These are phyloP conservation scores for Ochropleura leucogaster DNA, from an alignment of 2,888 invertebrate species.

Conservation along the genomic window DNA sequence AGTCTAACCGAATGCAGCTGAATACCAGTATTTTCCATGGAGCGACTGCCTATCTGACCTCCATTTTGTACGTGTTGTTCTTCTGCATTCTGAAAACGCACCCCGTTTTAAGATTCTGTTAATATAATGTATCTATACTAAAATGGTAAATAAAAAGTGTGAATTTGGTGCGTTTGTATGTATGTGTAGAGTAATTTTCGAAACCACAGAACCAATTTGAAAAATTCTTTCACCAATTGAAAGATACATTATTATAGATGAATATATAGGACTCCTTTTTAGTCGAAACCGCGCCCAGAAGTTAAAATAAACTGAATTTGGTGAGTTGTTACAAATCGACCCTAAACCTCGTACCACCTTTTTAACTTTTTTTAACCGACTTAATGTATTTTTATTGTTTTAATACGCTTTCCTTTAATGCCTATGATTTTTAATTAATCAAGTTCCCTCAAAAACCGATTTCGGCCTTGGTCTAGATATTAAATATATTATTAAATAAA, in stretches of 20 bases:
- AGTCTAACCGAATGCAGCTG: background rate
- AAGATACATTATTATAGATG: background rate
- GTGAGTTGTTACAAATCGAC: background rate
- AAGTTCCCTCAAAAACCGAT: background rate
- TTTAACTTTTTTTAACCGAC: background rate
- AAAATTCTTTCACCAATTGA: background rate
- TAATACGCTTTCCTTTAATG: background rate
- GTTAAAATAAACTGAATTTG: background rate
- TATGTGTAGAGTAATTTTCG: background rate
- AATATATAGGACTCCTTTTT: background rate
- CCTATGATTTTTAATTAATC: slow-evolving; percentile 3
- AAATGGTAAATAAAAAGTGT: background rate
- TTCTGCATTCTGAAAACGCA: no score
- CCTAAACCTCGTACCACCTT: background rate
- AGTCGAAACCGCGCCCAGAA: background rate
- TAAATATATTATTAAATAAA: background rate
- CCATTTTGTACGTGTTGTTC: no score
- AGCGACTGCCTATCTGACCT: background rate
- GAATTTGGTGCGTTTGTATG: background rate
- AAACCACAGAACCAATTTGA: background rate
- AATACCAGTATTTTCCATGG: background rate
- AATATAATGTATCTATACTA: background rate
- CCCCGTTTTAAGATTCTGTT: no score
- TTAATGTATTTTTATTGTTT: background rate
- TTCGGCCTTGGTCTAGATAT: background rate